phyloP scores from a whole-genome alignment of 2,797 vertebrate species.

The Simalia tracyae region DNA sequence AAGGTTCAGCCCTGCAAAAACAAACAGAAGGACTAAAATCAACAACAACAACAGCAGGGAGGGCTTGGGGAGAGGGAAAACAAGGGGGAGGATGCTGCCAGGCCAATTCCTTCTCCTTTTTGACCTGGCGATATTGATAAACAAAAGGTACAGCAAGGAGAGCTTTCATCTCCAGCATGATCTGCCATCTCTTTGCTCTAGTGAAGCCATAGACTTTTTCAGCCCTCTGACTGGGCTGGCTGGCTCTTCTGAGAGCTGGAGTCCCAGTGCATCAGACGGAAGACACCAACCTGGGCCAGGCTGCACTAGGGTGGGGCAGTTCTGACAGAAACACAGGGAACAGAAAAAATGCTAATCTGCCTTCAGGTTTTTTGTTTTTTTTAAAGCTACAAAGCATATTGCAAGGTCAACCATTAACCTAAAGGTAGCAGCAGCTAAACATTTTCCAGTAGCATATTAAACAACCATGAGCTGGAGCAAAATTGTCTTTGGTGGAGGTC shows the following conservation, averaged over 20 bases:
- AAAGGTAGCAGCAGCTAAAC: neutral
- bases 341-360: neutral
- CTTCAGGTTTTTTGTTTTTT: neutral
- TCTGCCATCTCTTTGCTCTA: neutral
- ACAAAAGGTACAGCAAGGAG: conserved; percentile 21
- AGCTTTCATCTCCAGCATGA: conserved; percentile 39
- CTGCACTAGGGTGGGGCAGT: neutral
- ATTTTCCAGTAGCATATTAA: neutral
- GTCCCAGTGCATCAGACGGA: neutral
- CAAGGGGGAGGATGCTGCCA: neutral
- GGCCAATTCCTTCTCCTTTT: neutral
- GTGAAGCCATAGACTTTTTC: neutral
- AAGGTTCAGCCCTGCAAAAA: conserved; percentile 65
- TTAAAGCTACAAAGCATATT: neutral
- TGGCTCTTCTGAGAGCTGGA: neutral
- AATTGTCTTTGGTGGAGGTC: neutral
- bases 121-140: neutral
- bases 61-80: conserved; percentile 3
- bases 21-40: conserved; percentile 37
- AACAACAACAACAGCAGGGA: conserved; percentile 55
- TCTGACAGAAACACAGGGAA: neutral
- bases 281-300: neutral
- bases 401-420: neutral
- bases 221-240: neutral
- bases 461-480: neutral